A percentile compares a stretch with the other conserved stretches of the same genome.
Evolutionary conservation across 1,140 invertebrate genomes (phyloP).

Genomic region (Aphis craccivora): DNA sequence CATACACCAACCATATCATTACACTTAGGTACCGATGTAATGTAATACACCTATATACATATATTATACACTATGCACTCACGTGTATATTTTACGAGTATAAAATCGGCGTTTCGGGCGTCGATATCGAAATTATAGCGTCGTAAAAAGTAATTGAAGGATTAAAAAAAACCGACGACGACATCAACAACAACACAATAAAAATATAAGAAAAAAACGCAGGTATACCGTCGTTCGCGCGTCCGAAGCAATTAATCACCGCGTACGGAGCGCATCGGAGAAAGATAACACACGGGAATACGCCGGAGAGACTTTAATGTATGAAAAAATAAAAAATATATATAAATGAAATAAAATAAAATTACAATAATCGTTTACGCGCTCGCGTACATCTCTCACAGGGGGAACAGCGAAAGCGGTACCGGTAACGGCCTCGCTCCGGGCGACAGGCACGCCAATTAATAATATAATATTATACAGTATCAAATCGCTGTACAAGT

Average conservation of each 20-base stretch:
- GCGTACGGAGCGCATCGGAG: not conserved
- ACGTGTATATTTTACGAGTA: not conserved
- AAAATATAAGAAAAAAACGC: not conserved
- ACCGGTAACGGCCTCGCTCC: not conserved
- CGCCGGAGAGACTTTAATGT: not conserved
- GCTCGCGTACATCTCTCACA: not conserved
- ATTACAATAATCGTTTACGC: not conserved
- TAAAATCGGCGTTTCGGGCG: not conserved
- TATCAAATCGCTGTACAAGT: not conserved
- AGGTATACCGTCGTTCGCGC: not conserved
- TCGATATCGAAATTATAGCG: not conserved
- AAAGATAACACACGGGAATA: not conserved
- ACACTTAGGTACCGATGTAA: not conserved
- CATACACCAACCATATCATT: not conserved
- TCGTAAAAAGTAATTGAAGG: slow-evolving; percentile 1
- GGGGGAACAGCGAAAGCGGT: slow-evolving; percentile 37
- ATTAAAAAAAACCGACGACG: not conserved
- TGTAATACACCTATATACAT: not conserved
- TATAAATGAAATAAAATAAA: slow-evolving; percentile 14
- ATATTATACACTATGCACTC: not conserved
- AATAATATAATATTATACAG: not conserved
- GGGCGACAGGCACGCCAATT: slow-evolving; percentile 40
- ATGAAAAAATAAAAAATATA: not conserved
- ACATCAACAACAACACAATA: not conserved
- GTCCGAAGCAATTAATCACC: not conserved